phyloP scores from a whole-genome alignment of 2,797 vertebrate genomes.

The Potorous gilbertii region DNA sequence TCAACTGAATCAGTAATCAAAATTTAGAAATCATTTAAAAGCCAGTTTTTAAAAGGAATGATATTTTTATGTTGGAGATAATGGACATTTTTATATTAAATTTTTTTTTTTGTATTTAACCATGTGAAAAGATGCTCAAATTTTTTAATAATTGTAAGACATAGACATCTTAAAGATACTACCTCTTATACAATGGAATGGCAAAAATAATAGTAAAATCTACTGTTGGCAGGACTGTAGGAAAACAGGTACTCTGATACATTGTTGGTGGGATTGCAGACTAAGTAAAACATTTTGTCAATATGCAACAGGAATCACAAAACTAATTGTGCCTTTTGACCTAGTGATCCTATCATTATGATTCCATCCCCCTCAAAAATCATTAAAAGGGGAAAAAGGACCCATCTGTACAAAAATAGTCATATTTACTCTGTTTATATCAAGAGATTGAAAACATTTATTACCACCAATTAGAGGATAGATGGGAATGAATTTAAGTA shows the following conservation, averaged over 20 bases:
- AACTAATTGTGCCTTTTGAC: background rate
- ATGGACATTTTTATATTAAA: background rate
- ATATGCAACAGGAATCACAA: background rate
- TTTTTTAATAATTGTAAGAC: background rate
- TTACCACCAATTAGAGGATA: background rate
- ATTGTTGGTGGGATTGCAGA: background rate
- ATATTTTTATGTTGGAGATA: background rate
- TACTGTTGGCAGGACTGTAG: background rate
- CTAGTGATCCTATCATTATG: background rate
- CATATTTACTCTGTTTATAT: background rate
- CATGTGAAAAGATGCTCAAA: background rate
- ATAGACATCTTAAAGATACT: background rate
- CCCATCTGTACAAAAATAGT: background rate
- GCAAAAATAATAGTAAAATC: background rate
- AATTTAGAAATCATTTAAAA: background rate
- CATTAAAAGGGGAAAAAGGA: background rate
- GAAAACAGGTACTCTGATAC: background rate
- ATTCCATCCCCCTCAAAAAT: background rate
- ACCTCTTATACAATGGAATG: background rate
- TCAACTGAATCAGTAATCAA: background rate
- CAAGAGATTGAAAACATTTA: background rate
- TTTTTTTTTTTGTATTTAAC: background rate
- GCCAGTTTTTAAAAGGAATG: background rate
- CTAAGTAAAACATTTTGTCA: background rate
- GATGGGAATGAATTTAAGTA: background rate